These are phyloP conservation scores for Montipora capitata DNA, from an alignment of 92 coral and sea anemone species.

Conservation along the genomic window DNA sequence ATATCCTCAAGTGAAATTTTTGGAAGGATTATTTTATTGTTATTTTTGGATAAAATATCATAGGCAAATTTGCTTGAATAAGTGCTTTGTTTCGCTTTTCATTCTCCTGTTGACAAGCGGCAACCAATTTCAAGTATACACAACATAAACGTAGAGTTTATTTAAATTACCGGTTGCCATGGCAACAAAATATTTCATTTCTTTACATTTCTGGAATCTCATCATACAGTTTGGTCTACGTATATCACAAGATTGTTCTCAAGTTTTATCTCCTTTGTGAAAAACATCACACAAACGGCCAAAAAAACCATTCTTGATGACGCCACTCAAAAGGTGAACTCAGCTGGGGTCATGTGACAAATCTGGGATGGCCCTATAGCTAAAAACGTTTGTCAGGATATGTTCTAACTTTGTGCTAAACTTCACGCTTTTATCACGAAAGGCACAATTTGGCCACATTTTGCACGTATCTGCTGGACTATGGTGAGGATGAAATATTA, in stretches of 20 bases:
- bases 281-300: too few relatives aligned
- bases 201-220: neutral
- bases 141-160: too few relatives aligned
- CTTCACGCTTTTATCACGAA: slow-evolving; percentile 2
- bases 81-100: neutral
- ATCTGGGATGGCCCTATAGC: neutral
- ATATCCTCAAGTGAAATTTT: neutral
- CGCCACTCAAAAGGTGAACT: too few relatives aligned
- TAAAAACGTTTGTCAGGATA: slow-evolving; percentile 2
- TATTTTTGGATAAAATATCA: neutral
- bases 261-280: too few relatives aligned
- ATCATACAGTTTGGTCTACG: neutral
- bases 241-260: neutral
- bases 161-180: too few relatives aligned
- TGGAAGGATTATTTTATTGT: neutral
- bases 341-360: too few relatives aligned
- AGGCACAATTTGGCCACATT: too few relatives aligned
- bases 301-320: too few relatives aligned
- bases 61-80: neutral
- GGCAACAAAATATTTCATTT: neutral
- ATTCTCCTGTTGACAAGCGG: too few relatives aligned
- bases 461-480: too few relatives aligned
- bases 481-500: too few relatives aligned
- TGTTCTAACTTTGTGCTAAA: slow-evolving; percentile 15
- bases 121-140: neutral